Evolutionary conservation across 2,113 vertebrate genomes (phyloP), one percentile per base, ranked within the genome.

Genomic region (Pangasianodon hypophthalmus): DNA sequence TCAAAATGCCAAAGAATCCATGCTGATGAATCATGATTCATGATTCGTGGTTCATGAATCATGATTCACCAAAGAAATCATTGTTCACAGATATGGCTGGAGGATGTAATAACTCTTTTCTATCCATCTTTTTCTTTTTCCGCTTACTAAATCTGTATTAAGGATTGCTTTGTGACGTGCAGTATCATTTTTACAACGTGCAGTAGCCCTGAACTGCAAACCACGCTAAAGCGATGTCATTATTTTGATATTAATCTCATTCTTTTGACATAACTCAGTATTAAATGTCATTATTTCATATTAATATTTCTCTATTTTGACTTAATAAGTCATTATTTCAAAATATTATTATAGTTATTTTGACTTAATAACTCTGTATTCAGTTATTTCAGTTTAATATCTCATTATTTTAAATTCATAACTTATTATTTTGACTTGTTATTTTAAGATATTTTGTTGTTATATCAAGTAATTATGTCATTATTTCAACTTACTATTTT

Each of bases 1-100:
- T 87, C 69, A 83, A 91, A 85, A 89, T 90, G 92, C 93, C 83
- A 89, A 93, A 93, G 92, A 93, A 90, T 86, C 67, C 44, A 85
- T 50, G 60, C 80, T 82, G 58, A 54, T 86, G 56, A 87, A 54
- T 87, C 71, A n/a, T 79, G 75, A 64, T 67, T 88, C 77, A 37
- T 44, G 71, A 73, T 73, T 73, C 71, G 9, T 67, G 29, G 7
- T 67, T 67, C 84, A 29, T 80, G 52, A 87, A 60, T 86, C 67
- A 41, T 75, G 71, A 60, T 87, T 87, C 73, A 48, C 92, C 54
- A 88, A 92, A 91, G 91, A 91, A 90, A 90, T 84, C 32, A 82
- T 84, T 56, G 48, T 89, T 85, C 67, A 88, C 54, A 69, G 52
- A 88, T 87, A 52, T 24, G 32, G 19, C 16, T 84, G 75, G 44